Evolutionary conservation across 2,797 vertebrate species (phyloP), one percentile per base, ranked within the genome.

Genomic region (Bovichtus diacanthus): DNA sequence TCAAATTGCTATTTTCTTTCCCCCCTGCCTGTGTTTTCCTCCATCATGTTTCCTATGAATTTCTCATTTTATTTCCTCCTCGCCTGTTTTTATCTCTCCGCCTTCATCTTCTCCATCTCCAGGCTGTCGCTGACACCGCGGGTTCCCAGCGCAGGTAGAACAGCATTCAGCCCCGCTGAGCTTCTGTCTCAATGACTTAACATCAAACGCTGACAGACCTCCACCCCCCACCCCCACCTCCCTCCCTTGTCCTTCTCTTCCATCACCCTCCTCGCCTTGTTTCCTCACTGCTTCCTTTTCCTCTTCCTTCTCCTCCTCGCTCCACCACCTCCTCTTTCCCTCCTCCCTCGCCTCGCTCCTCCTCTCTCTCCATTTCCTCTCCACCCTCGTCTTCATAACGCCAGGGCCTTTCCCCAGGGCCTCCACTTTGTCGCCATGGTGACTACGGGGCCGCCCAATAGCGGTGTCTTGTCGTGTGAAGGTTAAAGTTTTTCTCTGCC

Each of bases 401-500:
- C 87, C 83, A 34, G 86, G 92, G 90, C 76, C 90, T 86, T 70
- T 92, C 92, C 91, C 86, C 83, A 78, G 90, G 91, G 92, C 83
- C 70, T 80, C 89, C 86, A 63, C 83, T 93, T 82, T 61, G 94
- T 95, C 90, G 83, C 90, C 92, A 95, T 95, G 94, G 95, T 88
- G 90, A 95, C 88, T 23, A 76, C 80, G 80, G 65, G 73, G 83
- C 82, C 65, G 54, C 84, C 87, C 85, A 89, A 90, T 91, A 82
- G 59, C 76, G 41, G 54, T 51, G 69, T 85, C 83, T 88, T 89
- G 78, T 86, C 64, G 50, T 91, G 78, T 93, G 92, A 94, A 95
- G 92, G 94, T 95, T 94, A 92, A 95, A 95, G 90, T 94, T 94
- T 88, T 76, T 46, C 76, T 69, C 74, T 81, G 75, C 80, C 76